These are phyloP conservation scores for Nematolebias whitei DNA, from an alignment of 2,113 vertebrate species.

Conservation along the genomic window DNA sequence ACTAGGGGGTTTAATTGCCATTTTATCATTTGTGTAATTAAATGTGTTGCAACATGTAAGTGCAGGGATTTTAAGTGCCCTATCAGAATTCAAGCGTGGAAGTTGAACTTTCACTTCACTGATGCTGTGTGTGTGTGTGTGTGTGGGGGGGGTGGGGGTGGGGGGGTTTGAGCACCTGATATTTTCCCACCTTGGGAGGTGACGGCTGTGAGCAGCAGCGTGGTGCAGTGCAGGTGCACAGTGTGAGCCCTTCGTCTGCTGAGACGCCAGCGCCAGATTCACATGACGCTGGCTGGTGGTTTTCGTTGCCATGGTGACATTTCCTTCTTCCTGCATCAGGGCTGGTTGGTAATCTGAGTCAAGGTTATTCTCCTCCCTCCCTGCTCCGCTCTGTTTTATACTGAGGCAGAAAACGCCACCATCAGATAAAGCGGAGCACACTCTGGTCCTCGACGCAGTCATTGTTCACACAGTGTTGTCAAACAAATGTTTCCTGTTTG, in stretches of 20 bases:
- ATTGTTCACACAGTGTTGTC: constrained; percentile 24
- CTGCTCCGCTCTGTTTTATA: constrained; percentile 39
- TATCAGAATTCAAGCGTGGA: background rate
- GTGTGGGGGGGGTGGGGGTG: no score
- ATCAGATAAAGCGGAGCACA: constrained; percentile 73
- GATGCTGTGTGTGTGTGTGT: no score
- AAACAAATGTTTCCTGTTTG: constrained; percentile 34
- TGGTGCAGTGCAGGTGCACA: constrained; percentile 63
- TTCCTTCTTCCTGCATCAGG: constrained; percentile 86
- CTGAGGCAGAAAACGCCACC: constrained; percentile 68
- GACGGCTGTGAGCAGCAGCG: constrained; percentile 47
- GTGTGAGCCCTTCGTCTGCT: constrained; percentile 66
- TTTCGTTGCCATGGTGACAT: constrained; percentile 87
- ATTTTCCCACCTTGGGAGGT: constrained; percentile 48
- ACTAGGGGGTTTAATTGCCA: background rate
- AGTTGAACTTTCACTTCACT: background rate
- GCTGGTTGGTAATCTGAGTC: constrained; percentile 85
- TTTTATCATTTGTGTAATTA: background rate
- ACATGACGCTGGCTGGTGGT: constrained; percentile 85
- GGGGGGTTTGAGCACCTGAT: constrained; percentile 31
- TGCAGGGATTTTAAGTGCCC: no score
- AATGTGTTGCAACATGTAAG: background rate
- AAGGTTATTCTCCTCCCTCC: constrained; percentile 78
- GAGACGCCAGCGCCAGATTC: constrained; percentile 77
- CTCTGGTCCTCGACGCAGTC: constrained; percentile 26